Evolutionary conservation across 1,140 invertebrate genomes (phyloP), one percentile per base, ranked within the genome.

Genomic region (Papilio glaucus): DNA sequence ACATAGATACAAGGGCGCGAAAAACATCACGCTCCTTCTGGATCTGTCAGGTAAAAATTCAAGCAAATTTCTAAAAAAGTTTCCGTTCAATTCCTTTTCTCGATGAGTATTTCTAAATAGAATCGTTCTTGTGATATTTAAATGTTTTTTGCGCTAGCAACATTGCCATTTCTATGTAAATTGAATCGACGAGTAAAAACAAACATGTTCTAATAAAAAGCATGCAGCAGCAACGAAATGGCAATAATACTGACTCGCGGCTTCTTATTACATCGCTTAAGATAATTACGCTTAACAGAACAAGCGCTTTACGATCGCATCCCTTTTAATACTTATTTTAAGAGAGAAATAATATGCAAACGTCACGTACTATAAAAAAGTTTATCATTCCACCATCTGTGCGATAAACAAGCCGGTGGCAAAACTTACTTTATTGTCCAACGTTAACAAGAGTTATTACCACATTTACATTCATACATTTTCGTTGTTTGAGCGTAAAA

Each of bases 391-490:
- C 24, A 24, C 13, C 21, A 45, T 45, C 41, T 65, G n/a, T 63
- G 10, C 13, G 18, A 13, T 68, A 45, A 45, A 42, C 63, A 65
- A 41, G 62, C 15, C 24, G 38, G 60, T 38, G 29, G 26, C 33
- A 62, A 57, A 57, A 57, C n/a, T 62, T 62, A 62, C 26, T 62
- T 62, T 72, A 78, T 68, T 61, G 70, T 71, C 74, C 67, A 76
- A 70, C 63, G 71, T 75, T 71, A 69, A 77, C 75, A 72, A 72
- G 41, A 67, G 42, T 57, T 81, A 75, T 76, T 77, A 74, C 74
- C 65, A 67, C 74, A 80, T 78, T 78, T 77, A 72, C 68, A 78
- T 76, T 78, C 72, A 65, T 73, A 78, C 72, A 74, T 71, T 74
- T 72, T 70, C 67, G 65, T 72, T 65, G 57, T 72, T 73, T 42